phyloP scores from a whole-genome alignment of 2,888 invertebrate genomes.

The Pyrrhia umbra region DNA sequence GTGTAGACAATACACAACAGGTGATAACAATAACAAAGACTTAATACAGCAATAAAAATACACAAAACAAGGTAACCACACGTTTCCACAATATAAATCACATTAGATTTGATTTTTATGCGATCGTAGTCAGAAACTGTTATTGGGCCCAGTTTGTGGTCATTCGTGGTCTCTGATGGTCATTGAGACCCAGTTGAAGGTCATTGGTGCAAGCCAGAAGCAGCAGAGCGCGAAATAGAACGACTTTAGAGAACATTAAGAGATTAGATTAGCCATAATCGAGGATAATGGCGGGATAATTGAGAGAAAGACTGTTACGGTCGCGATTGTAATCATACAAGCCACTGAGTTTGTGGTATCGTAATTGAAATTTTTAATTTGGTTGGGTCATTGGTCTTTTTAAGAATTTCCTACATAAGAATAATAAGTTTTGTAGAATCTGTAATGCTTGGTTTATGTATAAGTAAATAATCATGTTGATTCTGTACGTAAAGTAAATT shows the following conservation, averaged over 20 bases:
- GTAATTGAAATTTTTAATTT: constrained; percentile 35
- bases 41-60: constrained; percentile 15
- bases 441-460: not conserved
- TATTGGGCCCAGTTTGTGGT: constrained; percentile 39
- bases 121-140: constrained; percentile 25
- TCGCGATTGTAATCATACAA: constrained; percentile 29
- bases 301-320: constrained; percentile 13
- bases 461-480: too few species aligned
- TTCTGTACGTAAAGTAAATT: too few species aligned
- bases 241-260: constrained; percentile 25
- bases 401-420: not conserved
- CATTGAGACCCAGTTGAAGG: constrained; percentile 31
- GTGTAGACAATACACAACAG: constrained; percentile 28
- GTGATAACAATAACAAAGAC: constrained; percentile 33
- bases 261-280: constrained; percentile 29
- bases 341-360: constrained; percentile 21
- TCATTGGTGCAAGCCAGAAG: constrained; percentile 34
- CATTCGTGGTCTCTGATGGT: constrained; percentile 8
- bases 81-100: constrained; percentile 33
- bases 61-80: constrained; percentile 21
- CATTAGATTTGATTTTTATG: constrained; percentile 57
- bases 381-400: not conserved
- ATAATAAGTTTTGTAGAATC: not conserved
- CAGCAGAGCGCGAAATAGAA: constrained; percentile 44
- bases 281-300: constrained; percentile 33